These are phyloP conservation scores for Caradrina kadenii DNA, from an alignment of 2,888 invertebrate species.

Conservation along the genomic window DNA sequence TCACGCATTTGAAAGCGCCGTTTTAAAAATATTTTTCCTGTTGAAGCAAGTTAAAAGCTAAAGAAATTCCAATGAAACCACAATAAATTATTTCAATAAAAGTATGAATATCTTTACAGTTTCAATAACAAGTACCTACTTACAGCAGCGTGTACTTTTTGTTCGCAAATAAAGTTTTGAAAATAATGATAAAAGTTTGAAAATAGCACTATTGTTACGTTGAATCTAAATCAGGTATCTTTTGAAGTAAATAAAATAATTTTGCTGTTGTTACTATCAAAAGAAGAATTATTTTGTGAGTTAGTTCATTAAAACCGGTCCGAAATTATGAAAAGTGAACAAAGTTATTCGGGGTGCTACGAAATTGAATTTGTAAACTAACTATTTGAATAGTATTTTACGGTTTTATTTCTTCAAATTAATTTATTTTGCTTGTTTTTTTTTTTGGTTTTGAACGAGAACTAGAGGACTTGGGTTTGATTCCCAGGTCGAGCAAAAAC, in stretches of 20 bases:
- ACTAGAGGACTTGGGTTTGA: no score
- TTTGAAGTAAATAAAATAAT: conserved; percentile 26
- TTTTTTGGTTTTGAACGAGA: no score
- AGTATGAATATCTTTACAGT: not conserved
- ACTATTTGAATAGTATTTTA: not conserved
- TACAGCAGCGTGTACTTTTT: conserved; percentile 4
- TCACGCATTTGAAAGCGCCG: no score
- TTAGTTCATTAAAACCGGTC: conserved; percentile 1
- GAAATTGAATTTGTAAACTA: not conserved
- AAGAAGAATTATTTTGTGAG: conserved; percentile 20
- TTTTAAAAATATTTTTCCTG: not conserved
- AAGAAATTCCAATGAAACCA: not conserved
- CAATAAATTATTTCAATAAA: not conserved
- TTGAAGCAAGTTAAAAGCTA: no score
- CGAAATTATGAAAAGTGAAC: conserved; percentile 2
- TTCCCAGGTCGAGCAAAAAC: no score
- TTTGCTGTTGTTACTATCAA: conserved; percentile 18
- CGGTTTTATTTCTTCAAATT: not conserved
- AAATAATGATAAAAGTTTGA: conserved; percentile 35
- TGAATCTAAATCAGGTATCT: conserved; percentile 27
- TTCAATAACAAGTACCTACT: conserved; percentile 11
- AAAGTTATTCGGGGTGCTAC: not conserved
- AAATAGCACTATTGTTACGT: conserved; percentile 22
- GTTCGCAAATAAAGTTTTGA: conserved; percentile 22
- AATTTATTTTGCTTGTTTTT: no score